Evolutionary conservation across 2,888 invertebrate species (phyloP), one percentile per base, ranked within the genome.

Genomic region (Meta bourneti): DNA sequence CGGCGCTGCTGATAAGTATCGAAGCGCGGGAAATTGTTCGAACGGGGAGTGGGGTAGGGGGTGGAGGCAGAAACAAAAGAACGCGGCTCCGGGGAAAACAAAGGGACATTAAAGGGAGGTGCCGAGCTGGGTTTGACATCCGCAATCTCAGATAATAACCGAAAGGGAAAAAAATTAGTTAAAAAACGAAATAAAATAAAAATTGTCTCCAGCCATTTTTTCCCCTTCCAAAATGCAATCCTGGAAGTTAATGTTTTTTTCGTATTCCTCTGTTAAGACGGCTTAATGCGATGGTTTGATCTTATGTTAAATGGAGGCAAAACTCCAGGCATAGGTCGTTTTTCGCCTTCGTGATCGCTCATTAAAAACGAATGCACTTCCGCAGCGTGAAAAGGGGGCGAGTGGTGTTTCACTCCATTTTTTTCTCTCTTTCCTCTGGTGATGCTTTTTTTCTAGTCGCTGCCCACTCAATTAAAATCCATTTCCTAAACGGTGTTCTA

Each of bases 131-230:
- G 78, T 87, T 91, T 91, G 91, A 91, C 91, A 91, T 75, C 87
- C 91, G 87, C 91, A 91, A 91, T 91, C 91, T 91, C 87, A 48
- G 91, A 91, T 91, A 90, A 90, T 90, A 90, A 90, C 83, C 83
- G 78, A 77, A 74, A 70, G 34, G 80, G 54, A 79, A 84, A 80
- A 89, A 89, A 88, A 61, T 8, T 75, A 54, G 82, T 81, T 61
- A 51, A 79, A 87, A 79, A 81, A 70, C 13, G 19, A 20, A 49
- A 34, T 34, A 20, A 48, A 82, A 78, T 48, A 83, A 88, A 85
- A 84, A 84, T 71, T 74, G 34, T 34, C n/a, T 11, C 13, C 11
- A 1, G 51, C 11, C 11, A 16, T 61, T 61, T 61, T 61, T 16
- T 61, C 61, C 61, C 61, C 61, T 61, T 6, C 61, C 5, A 34